Conservation (phyloP, 2,888 invertebrate species). For the Chrysolina americana region DNA sequence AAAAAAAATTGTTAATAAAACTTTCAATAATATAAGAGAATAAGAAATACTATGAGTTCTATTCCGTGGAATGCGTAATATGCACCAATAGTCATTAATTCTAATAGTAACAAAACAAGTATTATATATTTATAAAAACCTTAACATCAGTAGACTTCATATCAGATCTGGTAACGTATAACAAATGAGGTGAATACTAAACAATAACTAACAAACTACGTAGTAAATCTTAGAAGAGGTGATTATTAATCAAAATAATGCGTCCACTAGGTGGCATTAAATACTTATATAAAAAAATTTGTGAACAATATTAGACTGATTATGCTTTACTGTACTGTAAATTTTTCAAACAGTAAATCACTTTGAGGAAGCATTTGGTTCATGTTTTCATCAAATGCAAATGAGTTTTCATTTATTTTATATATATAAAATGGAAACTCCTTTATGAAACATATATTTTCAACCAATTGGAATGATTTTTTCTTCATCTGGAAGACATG, state of each 20-base stretch:
- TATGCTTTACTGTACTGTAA: too few relatives aligned
- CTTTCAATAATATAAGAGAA: constrained; percentile 54
- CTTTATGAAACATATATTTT: too few relatives aligned
- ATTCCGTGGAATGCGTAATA: constrained; percentile 65
- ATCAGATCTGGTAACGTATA: constrained; percentile 68
- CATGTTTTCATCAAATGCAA: too few relatives aligned
- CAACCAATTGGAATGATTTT: too few relatives aligned
- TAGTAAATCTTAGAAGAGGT: constrained; percentile 16
- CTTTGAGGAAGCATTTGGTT: too few relatives aligned
- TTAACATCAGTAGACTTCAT: constrained; percentile 55
- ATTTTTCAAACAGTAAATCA: too few relatives aligned
- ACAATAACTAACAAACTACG: constrained; percentile 39
- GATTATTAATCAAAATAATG: constrained; percentile 7
- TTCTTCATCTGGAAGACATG: too few relatives aligned
- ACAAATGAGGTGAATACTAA: constrained; percentile 59
- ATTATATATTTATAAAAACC: constrained; percentile 54
- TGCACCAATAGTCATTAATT: constrained; percentile 59
- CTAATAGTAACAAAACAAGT: constrained; percentile 49
- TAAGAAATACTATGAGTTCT: constrained; percentile 60
- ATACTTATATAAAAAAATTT: background rate
- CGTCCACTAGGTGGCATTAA: constrained; percentile 8
- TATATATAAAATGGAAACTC: too few relatives aligned
- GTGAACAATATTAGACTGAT: too few relatives aligned
- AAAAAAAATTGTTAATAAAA: constrained; percentile 57
- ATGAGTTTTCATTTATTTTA: too few relatives aligned